Evolutionary conservation across 2,888 invertebrate species (phyloP).

Genomic region (Melanophora roralis): DNA sequence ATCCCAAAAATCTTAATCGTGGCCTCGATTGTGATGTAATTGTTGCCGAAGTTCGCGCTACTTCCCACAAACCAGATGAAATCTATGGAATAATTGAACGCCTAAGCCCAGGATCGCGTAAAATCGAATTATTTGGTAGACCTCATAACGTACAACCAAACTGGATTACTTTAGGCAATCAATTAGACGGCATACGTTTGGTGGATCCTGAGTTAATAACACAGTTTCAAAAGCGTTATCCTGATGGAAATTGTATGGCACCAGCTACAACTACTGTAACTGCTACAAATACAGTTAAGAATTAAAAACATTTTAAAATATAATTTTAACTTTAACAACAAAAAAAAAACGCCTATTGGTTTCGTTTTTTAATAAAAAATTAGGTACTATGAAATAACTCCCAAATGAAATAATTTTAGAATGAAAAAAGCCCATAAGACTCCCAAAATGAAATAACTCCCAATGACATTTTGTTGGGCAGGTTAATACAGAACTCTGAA

Average conservation of each 20-base stretch:
- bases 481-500: no score
- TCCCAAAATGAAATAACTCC: no score
- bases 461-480: no score
- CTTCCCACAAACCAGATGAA: constrained; percentile 98
- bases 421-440: no score
- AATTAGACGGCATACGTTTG: constrained; percentile 94
- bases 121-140: constrained; percentile 97
- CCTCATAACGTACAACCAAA: constrained; percentile 99
- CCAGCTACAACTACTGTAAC: constrained; percentile 67
- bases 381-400: no score
- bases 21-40: constrained; percentile 98
- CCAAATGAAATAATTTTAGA: no score
- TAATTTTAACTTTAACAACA: no score
- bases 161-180: constrained; percentile 98
- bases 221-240: constrained; percentile 93
- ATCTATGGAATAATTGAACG: constrained; percentile 98
- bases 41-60: constrained; percentile 98
- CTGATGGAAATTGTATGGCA: constrained; percentile 84
- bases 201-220: constrained; percentile 94
- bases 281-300: constrained; percentile 39
- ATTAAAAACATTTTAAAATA: constrained; percentile 3
- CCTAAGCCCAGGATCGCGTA: constrained; percentile 96
- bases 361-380: no score
- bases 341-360: no score
- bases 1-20: constrained; percentile 91